Base-by-base conservation (phyloP, 2,113 vertebrate genomes). In the Spermophilus dauricus region DNA sequence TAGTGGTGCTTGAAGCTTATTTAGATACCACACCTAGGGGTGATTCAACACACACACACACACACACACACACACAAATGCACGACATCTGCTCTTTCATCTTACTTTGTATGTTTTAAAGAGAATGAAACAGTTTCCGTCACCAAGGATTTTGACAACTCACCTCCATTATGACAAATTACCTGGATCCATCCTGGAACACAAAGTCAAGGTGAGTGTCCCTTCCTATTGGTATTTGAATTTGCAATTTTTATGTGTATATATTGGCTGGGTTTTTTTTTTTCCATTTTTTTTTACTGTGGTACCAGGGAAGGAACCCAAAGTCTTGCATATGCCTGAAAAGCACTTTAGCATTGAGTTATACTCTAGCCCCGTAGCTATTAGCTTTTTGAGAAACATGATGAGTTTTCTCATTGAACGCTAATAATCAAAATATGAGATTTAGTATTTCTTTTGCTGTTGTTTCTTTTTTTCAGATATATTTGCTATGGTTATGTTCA, bases 101-200 rank as follows among this genome's bases (percentile, higher is more conserved):
- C 20, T 13, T 91, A 91, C 75, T 93, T 18, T 98, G 81, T 94
- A 37, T 96, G 30, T 78, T 97, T 98, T 97, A 97, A 93, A 99
- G 98, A 98, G 97, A 89, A 98, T 98, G 97, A 98, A 98, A 89
- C 90, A 96, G 42, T 95, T 98, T 61, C 97, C 77, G 37, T 98
- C 98, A n/a, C 98, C 98, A 92, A 98, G 98, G 84, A 97, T 99
- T 96, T 65, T 99, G 94, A 95, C 98, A 96, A 98, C 98, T 39
- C 98, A 98, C 58, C 97, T 98, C 89, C 97, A 96, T 96, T 98
- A 97, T 14, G 97, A 98, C 72, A 96, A 82, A 53, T 91, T 99
- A 45, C 97, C 96, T 26, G 97, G 92, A 32, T 98, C 98, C 77
- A 39, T 98, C 97, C 95, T 98, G 89, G 96, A 97, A 96, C 98